These are phyloP conservation scores for Acestrorhynchus altus DNA, from an alignment of 2,797 vertebrate genomes.

Conservation along the genomic window DNA sequence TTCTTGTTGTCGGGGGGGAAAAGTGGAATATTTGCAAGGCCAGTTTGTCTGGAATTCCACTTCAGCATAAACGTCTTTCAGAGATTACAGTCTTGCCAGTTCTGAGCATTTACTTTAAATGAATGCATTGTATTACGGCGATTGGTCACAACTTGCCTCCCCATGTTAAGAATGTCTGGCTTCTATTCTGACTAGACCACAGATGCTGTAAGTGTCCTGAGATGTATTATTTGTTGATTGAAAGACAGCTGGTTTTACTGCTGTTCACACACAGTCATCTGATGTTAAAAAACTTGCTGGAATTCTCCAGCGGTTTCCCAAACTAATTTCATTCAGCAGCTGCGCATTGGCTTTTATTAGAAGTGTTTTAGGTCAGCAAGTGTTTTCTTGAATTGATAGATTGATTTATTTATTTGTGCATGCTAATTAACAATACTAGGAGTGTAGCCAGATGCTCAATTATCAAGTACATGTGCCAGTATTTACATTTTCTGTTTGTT, in stretches of 20 bases:
- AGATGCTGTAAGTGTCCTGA: conserved; percentile 11
- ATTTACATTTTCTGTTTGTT: too few relatives aligned
- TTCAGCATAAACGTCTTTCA: background rate
- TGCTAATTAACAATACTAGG: too few relatives aligned
- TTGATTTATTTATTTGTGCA: too few relatives aligned
- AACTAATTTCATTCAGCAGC: background rate
- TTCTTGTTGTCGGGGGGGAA: too few relatives aligned
- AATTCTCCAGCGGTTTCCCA: background rate
- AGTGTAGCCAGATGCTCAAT: too few relatives aligned
- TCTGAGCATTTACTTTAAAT: background rate
- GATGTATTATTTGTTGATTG: background rate
- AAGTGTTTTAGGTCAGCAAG: background rate
- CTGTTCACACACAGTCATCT: background rate
- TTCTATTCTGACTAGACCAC: background rate
- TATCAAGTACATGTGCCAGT: too few relatives aligned
- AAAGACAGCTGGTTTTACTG: conserved; percentile 31
- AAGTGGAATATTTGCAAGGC: too few relatives aligned
- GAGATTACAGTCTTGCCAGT: too few relatives aligned
- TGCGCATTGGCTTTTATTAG: background rate
- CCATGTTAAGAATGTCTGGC: background rate
- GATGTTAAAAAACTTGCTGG: too few relatives aligned
- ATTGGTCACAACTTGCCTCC: background rate
- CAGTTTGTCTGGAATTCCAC: too few relatives aligned
- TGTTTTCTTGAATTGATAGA: too few relatives aligned
- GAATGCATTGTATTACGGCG: background rate